Conservation (phyloP, 2,797 vertebrate species). For the Rhynchonycteris naso region DNA sequence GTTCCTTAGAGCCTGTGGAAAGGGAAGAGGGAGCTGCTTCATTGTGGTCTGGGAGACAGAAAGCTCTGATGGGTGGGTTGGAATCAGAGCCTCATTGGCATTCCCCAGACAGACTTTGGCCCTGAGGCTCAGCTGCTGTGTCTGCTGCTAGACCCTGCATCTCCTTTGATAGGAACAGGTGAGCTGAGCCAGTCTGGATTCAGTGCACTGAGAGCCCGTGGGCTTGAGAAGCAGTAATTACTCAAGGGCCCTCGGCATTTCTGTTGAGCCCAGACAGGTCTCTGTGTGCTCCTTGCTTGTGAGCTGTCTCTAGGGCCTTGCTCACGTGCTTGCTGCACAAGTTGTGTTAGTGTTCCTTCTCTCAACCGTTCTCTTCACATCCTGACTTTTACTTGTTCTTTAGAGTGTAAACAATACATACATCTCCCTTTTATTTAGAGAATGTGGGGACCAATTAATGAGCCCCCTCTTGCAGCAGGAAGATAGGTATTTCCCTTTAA, state of each 20-base stretch:
- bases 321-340: background rate
- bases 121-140: background rate
- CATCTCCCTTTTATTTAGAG: background rate
- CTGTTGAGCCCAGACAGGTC: accelerated
- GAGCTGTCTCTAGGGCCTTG: accelerated
- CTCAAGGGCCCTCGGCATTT: no score
- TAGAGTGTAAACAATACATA: background rate
- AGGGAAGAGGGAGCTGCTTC: background rate
- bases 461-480: background rate
- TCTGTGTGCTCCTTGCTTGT: background rate
- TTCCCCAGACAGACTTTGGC: background rate
- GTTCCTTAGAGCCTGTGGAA: background rate
- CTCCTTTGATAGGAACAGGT: background rate
- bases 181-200: accelerated
- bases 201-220: accelerated
- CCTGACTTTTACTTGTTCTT: background rate
- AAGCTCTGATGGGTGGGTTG: background rate
- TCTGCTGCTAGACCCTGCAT: background rate
- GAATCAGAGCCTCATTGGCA: background rate
- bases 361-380: background rate
- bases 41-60: background rate
- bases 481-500: background rate
- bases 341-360: background rate
- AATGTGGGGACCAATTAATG: background rate
- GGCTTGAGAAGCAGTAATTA: background rate